Conservation (phyloP, 1,140 invertebrate genomes). For the Leptinotarsa undecemlineata region DNA sequence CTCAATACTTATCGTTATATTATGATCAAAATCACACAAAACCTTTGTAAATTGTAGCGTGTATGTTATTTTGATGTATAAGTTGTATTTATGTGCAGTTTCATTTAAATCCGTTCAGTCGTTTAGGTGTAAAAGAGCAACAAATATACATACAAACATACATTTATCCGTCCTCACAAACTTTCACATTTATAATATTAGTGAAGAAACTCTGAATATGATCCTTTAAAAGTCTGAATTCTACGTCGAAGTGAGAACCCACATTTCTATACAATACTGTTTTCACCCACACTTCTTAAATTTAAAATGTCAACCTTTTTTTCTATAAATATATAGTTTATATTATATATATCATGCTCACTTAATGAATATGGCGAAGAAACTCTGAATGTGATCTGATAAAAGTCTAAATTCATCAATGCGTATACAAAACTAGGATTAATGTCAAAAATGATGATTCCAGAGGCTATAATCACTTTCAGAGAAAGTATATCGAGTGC, state of each 20-base stretch:
- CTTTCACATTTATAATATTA: neutral
- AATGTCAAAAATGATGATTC: slow-evolving; percentile 6
- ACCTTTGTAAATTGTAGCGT: no score
- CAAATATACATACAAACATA: no score
- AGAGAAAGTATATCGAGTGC: slow-evolving; percentile 3
- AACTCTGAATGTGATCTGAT: neutral
- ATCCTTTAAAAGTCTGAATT: neutral
- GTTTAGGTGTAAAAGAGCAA: no score
- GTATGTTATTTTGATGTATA: no score
- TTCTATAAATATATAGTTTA: neutral
- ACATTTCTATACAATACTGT: no score
- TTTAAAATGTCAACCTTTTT: neutral
- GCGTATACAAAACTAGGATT: neutral
- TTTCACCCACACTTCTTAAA: no score
- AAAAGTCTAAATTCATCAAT: neutral
- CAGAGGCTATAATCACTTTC: slow-evolving; percentile 8
- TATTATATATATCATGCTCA: neutral
- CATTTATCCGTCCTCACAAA: no score
- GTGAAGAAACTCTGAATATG: neutral
- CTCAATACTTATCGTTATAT: no score
- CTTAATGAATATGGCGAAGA: neutral
- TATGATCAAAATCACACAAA: no score
- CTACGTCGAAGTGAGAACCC: no score
- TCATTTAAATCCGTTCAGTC: no score
- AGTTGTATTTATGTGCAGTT: no score